Evolutionary conservation across 2,113 vertebrate species (phyloP).

Genomic region (Laticauda colubrina): DNA sequence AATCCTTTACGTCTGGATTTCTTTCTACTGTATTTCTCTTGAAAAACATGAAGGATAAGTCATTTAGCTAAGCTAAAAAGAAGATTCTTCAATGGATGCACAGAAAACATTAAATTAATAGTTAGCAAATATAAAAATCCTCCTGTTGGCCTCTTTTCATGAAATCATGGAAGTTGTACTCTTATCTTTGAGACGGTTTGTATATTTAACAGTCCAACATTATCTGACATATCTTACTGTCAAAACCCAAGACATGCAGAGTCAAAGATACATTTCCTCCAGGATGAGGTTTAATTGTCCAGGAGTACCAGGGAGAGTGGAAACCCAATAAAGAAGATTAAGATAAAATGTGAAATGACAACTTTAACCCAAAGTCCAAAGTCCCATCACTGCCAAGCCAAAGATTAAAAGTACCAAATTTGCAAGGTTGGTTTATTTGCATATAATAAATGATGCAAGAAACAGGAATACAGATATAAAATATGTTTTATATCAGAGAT

Average conservation of each 20-base stretch:
- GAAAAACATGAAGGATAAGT: background rate
- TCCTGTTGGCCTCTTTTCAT: background rate
- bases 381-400: background rate
- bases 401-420: background rate
- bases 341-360: background rate
- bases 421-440: background rate
- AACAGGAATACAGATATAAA: background rate
- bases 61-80: background rate
- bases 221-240: background rate
- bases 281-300: background rate
- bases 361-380: background rate
- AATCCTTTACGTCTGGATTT: background rate
- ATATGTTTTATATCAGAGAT: background rate
- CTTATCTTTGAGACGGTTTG: background rate
- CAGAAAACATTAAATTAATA: background rate
- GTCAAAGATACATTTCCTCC: background rate
- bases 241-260: background rate
- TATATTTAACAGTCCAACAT: background rate
- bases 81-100: background rate
- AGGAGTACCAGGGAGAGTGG: background rate
- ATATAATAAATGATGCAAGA: background rate
- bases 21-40: background rate
- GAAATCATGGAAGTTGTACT: background rate
- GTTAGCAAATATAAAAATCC: background rate
- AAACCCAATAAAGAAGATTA: background rate